Base-by-base conservation (phyloP, 2,888 invertebrate genomes). In the Pyrrhosoma nymphula region DNA sequence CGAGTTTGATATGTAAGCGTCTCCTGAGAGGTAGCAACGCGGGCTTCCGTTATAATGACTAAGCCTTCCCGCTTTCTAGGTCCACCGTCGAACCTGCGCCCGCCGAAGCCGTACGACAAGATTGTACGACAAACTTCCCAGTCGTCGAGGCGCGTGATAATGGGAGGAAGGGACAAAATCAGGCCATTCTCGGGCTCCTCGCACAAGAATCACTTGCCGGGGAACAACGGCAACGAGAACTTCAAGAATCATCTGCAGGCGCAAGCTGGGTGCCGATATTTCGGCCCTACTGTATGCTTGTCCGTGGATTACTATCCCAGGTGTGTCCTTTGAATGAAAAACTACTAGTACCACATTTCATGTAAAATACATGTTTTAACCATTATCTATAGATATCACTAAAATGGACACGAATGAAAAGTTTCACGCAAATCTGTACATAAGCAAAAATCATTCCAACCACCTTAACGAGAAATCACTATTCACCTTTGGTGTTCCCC, bases 221-320 rank as follows among this genome's bases (percentile, higher is more conserved):
- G 26, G 16, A n/a, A 39, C 47, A 55, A 39, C 12, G 30, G 69
- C 93, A 93, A 93, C 47, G 93, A 93, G 60, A 69, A 69, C 39
- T 93, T 93, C 35, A 93, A 93, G 55, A 93, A 93, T 23, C 93
- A 93, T 63, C 93, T 93, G 14, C 93, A 93, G 69, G 93, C 93
- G 12, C 93, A 93, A 23, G 75, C 93, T 47, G 93, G 93, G n/a
- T 93, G 93, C 93, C 63, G 69, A n/a, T 93, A 93, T 75, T 93
- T 93, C n/a, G 93, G 93, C 26, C 93, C 63, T 23, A 69, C 93
- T 4, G 93, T 93, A 0, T 93, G 93, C 69, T 47, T 93, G 63
- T 39, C 93, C 1, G 93, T 93, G 93, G 93, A 93, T 55, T 93
- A 93, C 69, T 93, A 93, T 35, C 93, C 93, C 63, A 93, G 93